Conservation (phyloP, 2,797 vertebrate genomes). For the Pteronotus mesoamericanus region DNA sequence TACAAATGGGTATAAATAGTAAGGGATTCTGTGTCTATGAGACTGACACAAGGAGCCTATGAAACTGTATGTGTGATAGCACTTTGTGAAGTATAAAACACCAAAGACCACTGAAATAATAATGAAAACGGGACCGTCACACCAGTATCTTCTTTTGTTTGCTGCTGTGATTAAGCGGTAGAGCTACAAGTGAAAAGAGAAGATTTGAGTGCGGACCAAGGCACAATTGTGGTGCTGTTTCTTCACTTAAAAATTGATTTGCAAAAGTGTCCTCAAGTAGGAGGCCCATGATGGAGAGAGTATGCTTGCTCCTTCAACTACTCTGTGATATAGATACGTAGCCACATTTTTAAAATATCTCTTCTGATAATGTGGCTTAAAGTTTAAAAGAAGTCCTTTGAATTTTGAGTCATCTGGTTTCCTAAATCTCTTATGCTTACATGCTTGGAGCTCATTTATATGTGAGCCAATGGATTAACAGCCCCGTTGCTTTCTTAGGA, state of each 20-base stretch:
- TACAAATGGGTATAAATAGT: conserved; percentile 30
- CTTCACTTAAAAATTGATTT: neutral
- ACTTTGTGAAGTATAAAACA: neutral
- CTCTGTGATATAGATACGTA: neutral
- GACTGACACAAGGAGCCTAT: neutral
- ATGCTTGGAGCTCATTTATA: neutral
- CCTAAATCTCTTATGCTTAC: neutral
- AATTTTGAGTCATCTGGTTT: conserved; percentile 45
- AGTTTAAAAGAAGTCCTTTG: conserved; percentile 42
- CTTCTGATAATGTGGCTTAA: neutral
- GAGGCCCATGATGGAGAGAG: neutral
- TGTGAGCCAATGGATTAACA: neutral
- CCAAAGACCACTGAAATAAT: neutral
- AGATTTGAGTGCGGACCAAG: neutral
- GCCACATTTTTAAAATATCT: neutral
- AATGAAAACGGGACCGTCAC: neutral
- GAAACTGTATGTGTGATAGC: neutral
- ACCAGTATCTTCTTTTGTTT: neutral
- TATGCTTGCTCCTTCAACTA: neutral
- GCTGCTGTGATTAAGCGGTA: neutral
- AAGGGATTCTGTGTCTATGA: neutral
- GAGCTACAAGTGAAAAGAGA: neutral
- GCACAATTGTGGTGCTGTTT: neutral
- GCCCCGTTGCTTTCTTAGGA: neutral
- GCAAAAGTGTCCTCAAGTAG: neutral